Conservation (phyloP, 2,113 vertebrate genomes). For the Falcunculus frontatus region DNA sequence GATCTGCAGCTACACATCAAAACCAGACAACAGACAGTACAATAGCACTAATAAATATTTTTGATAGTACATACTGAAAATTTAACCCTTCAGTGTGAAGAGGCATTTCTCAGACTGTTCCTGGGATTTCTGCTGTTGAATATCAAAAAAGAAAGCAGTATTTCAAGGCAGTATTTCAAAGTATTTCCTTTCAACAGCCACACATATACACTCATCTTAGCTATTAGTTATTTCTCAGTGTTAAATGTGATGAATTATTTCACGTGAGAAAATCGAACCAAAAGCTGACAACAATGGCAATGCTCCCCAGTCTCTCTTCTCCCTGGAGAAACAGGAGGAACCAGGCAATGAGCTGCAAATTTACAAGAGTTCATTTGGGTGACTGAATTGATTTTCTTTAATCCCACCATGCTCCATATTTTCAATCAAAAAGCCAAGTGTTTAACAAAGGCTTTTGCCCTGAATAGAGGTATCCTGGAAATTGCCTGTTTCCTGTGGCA, state of each 20-base stretch:
- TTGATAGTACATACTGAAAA: background rate
- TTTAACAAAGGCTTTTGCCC: conserved; percentile 10
- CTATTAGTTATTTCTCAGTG: background rate
- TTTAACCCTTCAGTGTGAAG: background rate
- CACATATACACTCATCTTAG: background rate
- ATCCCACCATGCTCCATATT: background rate
- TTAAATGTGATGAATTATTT: background rate
- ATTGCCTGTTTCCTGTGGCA: background rate
- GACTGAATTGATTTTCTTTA: background rate
- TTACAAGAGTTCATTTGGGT: background rate
- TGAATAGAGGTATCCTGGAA: conserved; percentile 16
- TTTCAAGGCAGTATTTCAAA: background rate
- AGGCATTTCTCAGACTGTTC: background rate
- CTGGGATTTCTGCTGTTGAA: background rate
- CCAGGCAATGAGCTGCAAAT: background rate
- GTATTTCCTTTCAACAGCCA: background rate
- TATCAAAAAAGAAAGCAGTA: background rate
- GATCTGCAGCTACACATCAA: background rate
- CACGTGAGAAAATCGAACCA: background rate
- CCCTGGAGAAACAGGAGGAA: background rate
- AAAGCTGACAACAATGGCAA: background rate
- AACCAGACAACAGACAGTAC: background rate
- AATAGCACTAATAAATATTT: background rate
- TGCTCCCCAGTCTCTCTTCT: rapidly evolving
- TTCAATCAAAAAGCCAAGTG: conserved; percentile 19